Percentiles rank a stretch among this genome's conserved stretches.
Evolutionary conservation across 1,140 invertebrate species (phyloP).

Genomic region (Argopecten irradians): DNA sequence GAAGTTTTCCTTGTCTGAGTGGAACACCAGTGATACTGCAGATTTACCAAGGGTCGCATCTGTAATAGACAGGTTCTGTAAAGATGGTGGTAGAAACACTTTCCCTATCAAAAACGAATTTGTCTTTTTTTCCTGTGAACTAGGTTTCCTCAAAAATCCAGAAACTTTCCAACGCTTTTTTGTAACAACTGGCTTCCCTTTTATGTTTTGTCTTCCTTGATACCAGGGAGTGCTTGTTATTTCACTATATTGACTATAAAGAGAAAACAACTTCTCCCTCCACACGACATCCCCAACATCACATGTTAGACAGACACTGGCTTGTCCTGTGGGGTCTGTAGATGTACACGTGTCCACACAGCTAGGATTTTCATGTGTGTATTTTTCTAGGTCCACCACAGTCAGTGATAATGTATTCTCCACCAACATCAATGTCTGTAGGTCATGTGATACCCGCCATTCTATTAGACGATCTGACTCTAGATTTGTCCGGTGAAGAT

Average conservation of each 20-base stretch:
- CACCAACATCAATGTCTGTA: slow-evolving; percentile 49
- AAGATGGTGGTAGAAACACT: slow-evolving; percentile 33
- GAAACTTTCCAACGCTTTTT: slow-evolving; percentile 25
- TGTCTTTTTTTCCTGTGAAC: neutral
- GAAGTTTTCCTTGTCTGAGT: slow-evolving; percentile 32
- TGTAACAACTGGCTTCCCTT: neutral
- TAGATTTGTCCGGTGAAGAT: slow-evolving; percentile 43
- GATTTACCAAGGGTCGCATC: neutral
- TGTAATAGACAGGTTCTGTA: neutral
- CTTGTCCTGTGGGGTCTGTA: neutral
- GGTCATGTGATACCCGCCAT: slow-evolving; percentile 51
- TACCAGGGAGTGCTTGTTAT: neutral
- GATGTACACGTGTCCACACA: slow-evolving; percentile 25
- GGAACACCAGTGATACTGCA: neutral
- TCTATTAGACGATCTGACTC: slow-evolving; percentile 34
- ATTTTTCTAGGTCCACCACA: slow-evolving; percentile 38
- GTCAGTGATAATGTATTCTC: slow-evolving; percentile 49
- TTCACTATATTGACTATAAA: slow-evolving; percentile 39
- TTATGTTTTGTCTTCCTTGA: slow-evolving; percentile 33
- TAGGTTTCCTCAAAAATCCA: slow-evolving; percentile 34
- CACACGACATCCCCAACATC: slow-evolving; percentile 59
- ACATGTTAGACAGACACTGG: slow-evolving; percentile 45
- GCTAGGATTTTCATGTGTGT: slow-evolving; percentile 39
- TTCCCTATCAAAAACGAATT: slow-evolving; percentile 31
- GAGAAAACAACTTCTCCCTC: slow-evolving; percentile 54